Percentiles rank a stretch among this genome's conserved stretches.
Evolutionary conservation across 1,140 invertebrate genomes (phyloP).

Genomic region (Atta colombica): DNA sequence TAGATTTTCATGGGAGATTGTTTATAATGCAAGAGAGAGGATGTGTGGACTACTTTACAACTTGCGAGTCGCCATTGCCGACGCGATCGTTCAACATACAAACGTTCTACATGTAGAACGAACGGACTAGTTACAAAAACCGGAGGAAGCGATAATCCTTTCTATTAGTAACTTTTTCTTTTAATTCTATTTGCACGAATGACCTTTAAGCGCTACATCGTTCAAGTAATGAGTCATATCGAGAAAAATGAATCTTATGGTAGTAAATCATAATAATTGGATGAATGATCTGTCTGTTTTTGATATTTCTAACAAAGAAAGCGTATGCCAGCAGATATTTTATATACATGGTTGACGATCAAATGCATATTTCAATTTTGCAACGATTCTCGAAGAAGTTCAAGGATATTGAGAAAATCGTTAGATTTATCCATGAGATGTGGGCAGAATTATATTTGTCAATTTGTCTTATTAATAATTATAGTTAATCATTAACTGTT

Average conservation of each 20-base stretch:
- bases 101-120: slow-evolving; percentile 75
- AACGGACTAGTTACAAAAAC: slow-evolving; percentile 72
- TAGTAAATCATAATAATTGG: background rate
- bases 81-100: slow-evolving; percentile 59
- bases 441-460: background rate
- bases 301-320: background rate
- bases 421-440: background rate
- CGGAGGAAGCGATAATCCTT: slow-evolving; percentile 61
- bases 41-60: slow-evolving; percentile 83
- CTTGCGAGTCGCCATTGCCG: slow-evolving; percentile 41
- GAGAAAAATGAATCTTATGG: background rate
- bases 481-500: too few species aligned
- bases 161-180: slow-evolving; percentile 36
- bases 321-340: background rate
- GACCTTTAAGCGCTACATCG: slow-evolving; percentile 1
- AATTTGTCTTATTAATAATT: background rate
- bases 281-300: background rate
- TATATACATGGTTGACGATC: background rate
- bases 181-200: background rate
- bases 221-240: background rate
- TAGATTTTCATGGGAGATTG: slow-evolving; percentile 85
- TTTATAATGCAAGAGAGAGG: slow-evolving; percentile 84
- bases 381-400: background rate
- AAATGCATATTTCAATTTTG: slow-evolving; percentile 10
- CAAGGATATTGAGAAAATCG: background rate